Conservation (phyloP, 2,113 vertebrate genomes). For the Phrynosoma platyrhinos region DNA sequence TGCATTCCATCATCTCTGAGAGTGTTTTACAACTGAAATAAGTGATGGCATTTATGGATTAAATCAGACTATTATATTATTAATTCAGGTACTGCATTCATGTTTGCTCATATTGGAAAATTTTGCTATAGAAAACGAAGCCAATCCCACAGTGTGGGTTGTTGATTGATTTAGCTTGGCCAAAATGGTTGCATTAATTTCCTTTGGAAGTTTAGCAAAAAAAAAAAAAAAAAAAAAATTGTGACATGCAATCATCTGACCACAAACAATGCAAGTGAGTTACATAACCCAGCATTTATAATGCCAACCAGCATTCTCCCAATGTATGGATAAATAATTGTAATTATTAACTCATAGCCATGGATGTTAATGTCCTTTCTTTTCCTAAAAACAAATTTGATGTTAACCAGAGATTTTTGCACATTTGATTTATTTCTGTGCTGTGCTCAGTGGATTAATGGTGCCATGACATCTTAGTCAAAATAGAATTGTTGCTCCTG, state of each 20-base stretch:
- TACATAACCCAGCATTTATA: neutral
- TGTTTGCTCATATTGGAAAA: neutral
- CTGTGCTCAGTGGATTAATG: neutral
- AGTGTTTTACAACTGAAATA: neutral
- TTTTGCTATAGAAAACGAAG: neutral
- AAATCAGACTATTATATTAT: neutral
- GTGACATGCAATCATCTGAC: neutral
- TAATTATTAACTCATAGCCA: neutral
- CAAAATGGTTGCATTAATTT: neutral
- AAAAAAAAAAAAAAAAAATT: no score
- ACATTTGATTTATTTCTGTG: no score
- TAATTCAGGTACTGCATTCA: neutral
- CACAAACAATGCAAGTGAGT: constrained; percentile 4
- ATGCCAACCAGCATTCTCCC: neutral
- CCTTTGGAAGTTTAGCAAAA: neutral
- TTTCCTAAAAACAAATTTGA: no score
- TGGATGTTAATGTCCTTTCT: no score
- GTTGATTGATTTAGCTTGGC: neutral
- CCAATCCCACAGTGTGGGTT: neutral
- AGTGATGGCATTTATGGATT: constrained; percentile 17
- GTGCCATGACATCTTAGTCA: neutral
- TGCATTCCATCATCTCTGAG: neutral
- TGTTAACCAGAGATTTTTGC: no score
- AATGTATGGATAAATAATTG: neutral
- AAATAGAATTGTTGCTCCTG: no score